A percentile compares a stretch with the other conserved stretches of the same genome.
These are phyloP conservation scores for Amiota mariae DNA, from an alignment of 2,888 invertebrate species.

Conservation along the genomic window DNA sequence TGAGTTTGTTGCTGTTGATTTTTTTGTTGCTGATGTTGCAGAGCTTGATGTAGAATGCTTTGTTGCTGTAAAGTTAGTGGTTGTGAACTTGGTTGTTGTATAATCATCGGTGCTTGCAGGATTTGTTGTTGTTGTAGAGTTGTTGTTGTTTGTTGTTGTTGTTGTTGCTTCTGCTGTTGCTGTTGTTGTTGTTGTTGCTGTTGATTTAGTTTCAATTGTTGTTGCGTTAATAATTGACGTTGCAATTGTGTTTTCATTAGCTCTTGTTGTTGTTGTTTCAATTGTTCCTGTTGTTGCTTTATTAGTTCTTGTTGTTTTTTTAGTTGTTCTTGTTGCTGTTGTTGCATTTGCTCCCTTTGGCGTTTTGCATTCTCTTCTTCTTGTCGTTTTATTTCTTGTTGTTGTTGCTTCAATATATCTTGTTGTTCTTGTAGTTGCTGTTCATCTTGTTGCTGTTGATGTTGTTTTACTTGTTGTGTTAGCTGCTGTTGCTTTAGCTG, in stretches of 20 bases:
- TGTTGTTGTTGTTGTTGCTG: not conserved
- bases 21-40: no score
- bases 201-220: not conserved
- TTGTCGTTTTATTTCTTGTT: not conserved
- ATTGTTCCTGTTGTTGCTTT: conserved; percentile 34
- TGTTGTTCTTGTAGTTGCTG: not conserved
- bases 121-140: not conserved
- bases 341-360: not conserved
- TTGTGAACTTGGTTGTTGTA: not conserved
- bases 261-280: conserved; percentile 14
- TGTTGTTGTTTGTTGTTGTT: not conserved
- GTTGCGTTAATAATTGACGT: not conserved
- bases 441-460: not conserved
- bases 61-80: not conserved
- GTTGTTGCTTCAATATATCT: not conserved
- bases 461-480: not conserved
- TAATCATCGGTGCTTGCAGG: no score
- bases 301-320: conserved; percentile 21
- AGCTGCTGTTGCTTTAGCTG: not conserved
- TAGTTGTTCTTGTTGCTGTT: not conserved
- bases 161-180: not conserved
- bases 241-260: not conserved
- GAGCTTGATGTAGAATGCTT: not conserved
- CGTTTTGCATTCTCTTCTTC: not conserved
- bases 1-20: not conserved